phyloP scores from a whole-genome alignment of 2,797 vertebrate species.

The Momotus momota region DNA sequence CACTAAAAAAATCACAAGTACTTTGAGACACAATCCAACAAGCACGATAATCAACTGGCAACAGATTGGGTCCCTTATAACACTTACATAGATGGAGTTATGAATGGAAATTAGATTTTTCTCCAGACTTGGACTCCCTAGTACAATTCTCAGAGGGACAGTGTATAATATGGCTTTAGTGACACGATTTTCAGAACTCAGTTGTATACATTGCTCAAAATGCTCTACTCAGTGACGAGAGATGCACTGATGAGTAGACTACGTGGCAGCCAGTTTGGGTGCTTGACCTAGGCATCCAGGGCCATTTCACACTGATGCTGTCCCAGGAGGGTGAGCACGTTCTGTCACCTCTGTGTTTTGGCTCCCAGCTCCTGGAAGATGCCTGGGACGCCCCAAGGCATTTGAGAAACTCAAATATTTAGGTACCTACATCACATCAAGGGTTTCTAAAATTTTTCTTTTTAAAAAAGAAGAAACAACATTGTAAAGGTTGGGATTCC shows the following conservation, averaged over 20 bases:
- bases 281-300: background rate
- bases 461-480: background rate
- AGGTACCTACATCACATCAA: background rate
- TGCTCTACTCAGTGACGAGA: background rate
- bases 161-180: background rate
- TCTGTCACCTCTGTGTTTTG: background rate
- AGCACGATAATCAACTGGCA: background rate
- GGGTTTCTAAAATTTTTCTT: background rate
- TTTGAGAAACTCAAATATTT: background rate
- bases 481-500: background rate
- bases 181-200: background rate
- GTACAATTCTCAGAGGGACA: background rate
- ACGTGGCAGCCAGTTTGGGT: accelerated
- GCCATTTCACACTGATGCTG: background rate
- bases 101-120: background rate
- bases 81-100: background rate
- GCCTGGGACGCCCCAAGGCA: background rate
- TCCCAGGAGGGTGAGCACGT: background rate
- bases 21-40: background rate
- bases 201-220: background rate
- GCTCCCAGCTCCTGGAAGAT: background rate
- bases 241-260: background rate
- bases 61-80: background rate
- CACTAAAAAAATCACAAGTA: background rate
- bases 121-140: background rate